Evolutionary conservation across 2,113 vertebrate genomes (phyloP).

Genomic region (Osmerus mordax): DNA sequence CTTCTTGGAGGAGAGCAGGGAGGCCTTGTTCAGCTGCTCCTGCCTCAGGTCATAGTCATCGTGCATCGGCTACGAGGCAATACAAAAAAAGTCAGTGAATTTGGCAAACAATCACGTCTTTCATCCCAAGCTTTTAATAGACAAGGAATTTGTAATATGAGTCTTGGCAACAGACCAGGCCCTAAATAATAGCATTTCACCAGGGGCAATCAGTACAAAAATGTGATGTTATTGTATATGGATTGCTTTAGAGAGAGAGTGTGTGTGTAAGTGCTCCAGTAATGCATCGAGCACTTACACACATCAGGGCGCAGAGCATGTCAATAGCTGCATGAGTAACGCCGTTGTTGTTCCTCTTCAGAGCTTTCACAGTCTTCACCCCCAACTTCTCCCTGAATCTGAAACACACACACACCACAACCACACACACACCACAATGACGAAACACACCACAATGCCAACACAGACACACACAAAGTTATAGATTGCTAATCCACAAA

Average conservation of each 20-base stretch:
- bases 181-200: no score
- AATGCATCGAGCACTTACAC: conserved; percentile 81
- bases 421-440: not conserved
- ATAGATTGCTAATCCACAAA: not conserved
- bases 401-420: conserved; percentile 30
- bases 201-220: no score
- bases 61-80: conserved; percentile 87
- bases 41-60: conserved; percentile 98
- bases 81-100: not conserved
- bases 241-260: no score
- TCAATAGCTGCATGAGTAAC: conserved; percentile 96
- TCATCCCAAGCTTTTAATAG: no score
- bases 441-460: not conserved
- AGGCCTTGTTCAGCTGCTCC: conserved; percentile 98
- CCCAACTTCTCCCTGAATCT: conserved; percentile 96
- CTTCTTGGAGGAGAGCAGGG: conserved; percentile 97
- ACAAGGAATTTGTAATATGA: no score
- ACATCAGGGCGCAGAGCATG: conserved; percentile 99
- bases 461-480: conserved; percentile 18
- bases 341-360: conserved; percentile 92
- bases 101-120: not conserved
- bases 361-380: conserved; percentile 96
- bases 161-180: no score
- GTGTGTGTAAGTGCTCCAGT: not conserved
- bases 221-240: no score